A percentile compares a stretch with the other conserved stretches of the same genome.
Conservation (phyloP, 1,140 invertebrate species). For the Calephelis nemesis region DNA sequence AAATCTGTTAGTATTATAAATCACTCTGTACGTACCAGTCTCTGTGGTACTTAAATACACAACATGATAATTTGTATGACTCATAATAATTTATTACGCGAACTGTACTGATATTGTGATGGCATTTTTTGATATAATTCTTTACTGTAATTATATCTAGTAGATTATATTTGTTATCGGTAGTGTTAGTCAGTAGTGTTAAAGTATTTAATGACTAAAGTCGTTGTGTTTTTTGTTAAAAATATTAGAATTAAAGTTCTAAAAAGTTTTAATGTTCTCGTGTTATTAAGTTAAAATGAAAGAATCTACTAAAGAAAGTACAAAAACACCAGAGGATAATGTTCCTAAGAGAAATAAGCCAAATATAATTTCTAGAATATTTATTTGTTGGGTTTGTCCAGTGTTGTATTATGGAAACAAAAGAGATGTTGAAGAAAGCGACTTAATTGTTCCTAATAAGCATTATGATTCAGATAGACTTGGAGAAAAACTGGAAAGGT, state of each 20-base stretch:
- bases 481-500: conserved; percentile 59
- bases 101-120: conserved; percentile 1
- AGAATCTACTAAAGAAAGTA: background rate
- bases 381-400: conserved; percentile 56
- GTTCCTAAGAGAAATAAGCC: conserved; percentile 43
- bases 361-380: conserved; percentile 52
- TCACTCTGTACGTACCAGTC: conserved; percentile 5
- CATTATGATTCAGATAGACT: conserved; percentile 51
- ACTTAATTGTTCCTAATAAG: conserved; percentile 50
- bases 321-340: conserved; percentile 1
- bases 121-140: background rate
- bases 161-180: conserved; percentile 1
- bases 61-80: background rate
- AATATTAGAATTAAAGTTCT: background rate
- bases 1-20: background rate
- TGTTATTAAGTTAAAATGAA: background rate
- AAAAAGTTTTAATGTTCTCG: background rate
- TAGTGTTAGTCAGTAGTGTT: background rate
- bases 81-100: background rate
- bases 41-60: background rate
- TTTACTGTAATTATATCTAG: conserved; percentile 1
- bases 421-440: conserved; percentile 54
- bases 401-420: conserved; percentile 49
- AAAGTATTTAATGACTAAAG: background rate
- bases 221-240: background rate